phyloP scores from a whole-genome alignment of 2,888 invertebrate genomes.

The Tortricodes alternella region DNA sequence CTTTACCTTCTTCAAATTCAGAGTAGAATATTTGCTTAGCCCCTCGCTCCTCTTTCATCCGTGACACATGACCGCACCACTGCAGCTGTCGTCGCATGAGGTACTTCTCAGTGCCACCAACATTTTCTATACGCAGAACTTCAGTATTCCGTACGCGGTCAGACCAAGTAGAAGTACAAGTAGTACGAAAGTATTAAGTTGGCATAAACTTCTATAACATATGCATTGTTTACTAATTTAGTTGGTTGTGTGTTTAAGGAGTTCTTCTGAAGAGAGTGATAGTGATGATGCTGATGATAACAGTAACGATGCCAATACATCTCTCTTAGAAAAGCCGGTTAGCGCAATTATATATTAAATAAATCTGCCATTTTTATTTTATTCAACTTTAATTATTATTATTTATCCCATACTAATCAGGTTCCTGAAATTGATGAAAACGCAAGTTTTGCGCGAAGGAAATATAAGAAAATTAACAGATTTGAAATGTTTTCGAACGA shows the following conservation, averaged over 20 bases:
- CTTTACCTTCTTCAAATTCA: too few species aligned
- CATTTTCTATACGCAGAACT: too few species aligned
- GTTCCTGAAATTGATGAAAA: background rate
- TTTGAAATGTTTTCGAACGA: background rate
- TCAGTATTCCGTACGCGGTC: too few species aligned
- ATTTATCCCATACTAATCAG: background rate
- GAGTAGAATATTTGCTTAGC: too few species aligned
- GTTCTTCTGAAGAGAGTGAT: slow-evolving; percentile 54
- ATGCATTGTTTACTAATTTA: background rate
- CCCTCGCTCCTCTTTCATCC: too few species aligned
- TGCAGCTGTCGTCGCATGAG: too few species aligned
- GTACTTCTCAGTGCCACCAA: too few species aligned
- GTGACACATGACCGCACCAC: too few species aligned
- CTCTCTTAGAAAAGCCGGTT: background rate
- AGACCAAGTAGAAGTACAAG: too few species aligned
- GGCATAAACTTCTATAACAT: background rate
- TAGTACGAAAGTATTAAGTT: too few species aligned
- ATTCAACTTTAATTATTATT: background rate
- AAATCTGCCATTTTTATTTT: background rate
- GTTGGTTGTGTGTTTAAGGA: slow-evolving; percentile 38
- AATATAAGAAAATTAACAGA: background rate
- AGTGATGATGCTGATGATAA: slow-evolving; percentile 38
- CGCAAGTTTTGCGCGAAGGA: background rate
- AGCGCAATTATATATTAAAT: background rate
- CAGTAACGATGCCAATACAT: slow-evolving; percentile 10